These are phyloP conservation scores for Patiria pectinifera DNA, from an alignment of 53 echinoderm and acorn worm genomes.

Conservation along the genomic window DNA sequence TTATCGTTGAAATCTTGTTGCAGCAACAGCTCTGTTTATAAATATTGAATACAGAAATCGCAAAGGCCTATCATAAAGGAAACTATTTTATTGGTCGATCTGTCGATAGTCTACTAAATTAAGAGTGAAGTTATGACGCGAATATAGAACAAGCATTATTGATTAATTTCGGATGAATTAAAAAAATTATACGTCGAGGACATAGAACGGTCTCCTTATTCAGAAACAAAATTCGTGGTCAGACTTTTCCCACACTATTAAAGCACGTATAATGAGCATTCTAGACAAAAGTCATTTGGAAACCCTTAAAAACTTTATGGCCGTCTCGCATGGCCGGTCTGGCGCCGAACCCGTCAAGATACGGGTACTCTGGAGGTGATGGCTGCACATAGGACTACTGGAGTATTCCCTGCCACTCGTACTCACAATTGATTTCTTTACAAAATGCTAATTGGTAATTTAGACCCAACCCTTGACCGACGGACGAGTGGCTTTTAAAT, in stretches of 20 bases:
- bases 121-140: no score
- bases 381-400: background rate
- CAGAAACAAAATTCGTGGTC: background rate
- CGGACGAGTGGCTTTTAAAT: background rate
- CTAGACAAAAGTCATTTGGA: background rate
- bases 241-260: background rate
- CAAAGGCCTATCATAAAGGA: no score
- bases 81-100: no score
- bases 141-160: no score
- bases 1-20: background rate
- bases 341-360: background rate
- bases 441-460: background rate
- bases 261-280: background rate
- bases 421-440: background rate
- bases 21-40: background rate
- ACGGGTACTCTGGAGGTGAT: background rate
- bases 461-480: background rate
- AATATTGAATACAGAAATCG: no score
- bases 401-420: background rate
- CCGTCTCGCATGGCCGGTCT: background rate
- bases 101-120: no score
- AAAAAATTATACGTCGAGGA: no score
- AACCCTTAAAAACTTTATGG: constrained; percentile 7
- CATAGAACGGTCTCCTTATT: background rate
- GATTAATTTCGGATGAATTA: no score